A percentile compares a stretch with the other conserved stretches of the same genome.
Evolutionary conservation across 2,797 vertebrate species (phyloP).

Genomic region (Pseudomugil tenellus): DNA sequence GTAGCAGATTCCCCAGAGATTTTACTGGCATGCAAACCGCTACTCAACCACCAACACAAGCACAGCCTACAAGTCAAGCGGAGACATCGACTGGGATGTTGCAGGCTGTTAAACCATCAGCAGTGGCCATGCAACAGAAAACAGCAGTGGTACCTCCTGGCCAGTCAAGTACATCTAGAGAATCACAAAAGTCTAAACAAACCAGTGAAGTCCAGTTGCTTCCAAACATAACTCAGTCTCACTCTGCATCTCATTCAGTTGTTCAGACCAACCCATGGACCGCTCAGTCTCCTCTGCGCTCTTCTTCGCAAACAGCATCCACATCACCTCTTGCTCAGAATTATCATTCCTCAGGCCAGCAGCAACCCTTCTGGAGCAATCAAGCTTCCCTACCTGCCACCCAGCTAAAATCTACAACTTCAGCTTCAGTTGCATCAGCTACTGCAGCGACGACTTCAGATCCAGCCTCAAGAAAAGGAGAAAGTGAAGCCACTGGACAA

Average conservation of each 20-base stretch:
- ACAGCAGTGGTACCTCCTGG: constrained; percentile 2
- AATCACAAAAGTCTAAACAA: constrained; percentile 50
- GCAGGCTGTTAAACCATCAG: constrained; percentile 42
- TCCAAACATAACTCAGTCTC: constrained; percentile 31
- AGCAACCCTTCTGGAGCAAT: constrained; percentile 51
- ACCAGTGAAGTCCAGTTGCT: constrained; percentile 37
- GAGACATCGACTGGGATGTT: constrained; percentile 15
- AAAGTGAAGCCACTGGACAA: constrained; percentile 31
- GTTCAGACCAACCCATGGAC: constrained; percentile 27
- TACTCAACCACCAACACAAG: constrained; percentile 58
- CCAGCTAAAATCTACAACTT: constrained; percentile 41
- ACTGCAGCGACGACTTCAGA: constrained; percentile 19
- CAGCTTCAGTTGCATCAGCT: constrained; percentile 17
- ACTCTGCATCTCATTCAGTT: constrained; percentile 26
- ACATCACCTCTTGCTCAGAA: constrained; percentile 41
- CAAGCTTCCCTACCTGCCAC: constrained; percentile 30
- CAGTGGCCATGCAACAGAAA: constrained; percentile 43
- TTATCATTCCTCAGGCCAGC: constrained; percentile 55
- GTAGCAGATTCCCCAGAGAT: constrained; percentile 80
- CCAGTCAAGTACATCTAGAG: constrained; percentile 36
- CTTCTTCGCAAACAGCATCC: constrained; percentile 30
- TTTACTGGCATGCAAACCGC: constrained; percentile 60
- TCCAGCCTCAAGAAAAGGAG: constrained; percentile 25
- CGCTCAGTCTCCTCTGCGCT: constrained; percentile 38
- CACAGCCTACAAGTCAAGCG: constrained; percentile 25